Conservation (phyloP, 2,888 invertebrate species). For the Ramazzottius varieornatus region DNA sequence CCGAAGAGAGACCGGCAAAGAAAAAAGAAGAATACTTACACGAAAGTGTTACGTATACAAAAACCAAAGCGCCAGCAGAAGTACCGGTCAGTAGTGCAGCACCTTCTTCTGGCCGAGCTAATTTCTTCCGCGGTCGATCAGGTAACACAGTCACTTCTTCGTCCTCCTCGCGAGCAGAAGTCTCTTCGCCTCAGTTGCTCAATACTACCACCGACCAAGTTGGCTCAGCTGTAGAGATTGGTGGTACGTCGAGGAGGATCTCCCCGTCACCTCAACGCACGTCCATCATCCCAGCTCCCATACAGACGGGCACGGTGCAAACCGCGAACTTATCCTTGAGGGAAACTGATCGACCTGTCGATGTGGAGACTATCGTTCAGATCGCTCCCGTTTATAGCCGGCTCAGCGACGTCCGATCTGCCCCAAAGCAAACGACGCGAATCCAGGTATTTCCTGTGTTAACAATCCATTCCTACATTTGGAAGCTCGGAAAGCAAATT, state of each 20-base stretch:
- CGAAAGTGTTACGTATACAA: neutral
- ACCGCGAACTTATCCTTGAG: neutral
- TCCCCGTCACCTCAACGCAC: neutral
- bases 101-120: neutral
- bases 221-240: neutral
- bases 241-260: neutral
- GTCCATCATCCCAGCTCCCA: neutral
- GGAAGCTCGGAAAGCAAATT: neutral
- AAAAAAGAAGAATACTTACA: neutral
- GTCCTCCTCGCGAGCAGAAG: neutral
- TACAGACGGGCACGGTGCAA: neutral
- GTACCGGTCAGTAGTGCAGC: neutral
- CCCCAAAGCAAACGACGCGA: neutral
- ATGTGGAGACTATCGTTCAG: neutral
- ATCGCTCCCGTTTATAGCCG: neutral
- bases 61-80: neutral
- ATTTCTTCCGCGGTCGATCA: too few species aligned
- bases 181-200: neutral
- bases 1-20: neutral
- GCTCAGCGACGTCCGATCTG: neutral
- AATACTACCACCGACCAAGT: neutral
- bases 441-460: neutral
- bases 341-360: neutral
- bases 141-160: neutral
- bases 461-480: neutral